Base-by-base conservation (phyloP, 1,140 invertebrate genomes). In the Cotesia glomerata region DNA sequence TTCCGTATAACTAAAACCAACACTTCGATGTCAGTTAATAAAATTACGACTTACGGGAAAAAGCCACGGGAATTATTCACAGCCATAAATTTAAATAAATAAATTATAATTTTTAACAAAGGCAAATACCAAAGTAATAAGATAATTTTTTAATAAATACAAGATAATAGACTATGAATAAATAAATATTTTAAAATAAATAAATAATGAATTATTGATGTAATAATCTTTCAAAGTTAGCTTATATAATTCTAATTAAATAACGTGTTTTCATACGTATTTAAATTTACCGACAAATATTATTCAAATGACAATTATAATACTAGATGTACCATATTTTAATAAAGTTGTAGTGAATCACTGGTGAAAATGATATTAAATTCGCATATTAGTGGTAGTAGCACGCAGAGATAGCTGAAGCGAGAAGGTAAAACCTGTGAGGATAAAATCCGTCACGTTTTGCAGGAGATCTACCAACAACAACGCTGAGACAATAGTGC, bases 21-120 rank as follows among this genome's bases (percentile, higher is more conserved):
- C 69, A 52, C 62, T 71, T 51, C 62, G 73, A 74, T 68, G 74
- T 76, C 75, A 73, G 81, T 83, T 86, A 83, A 82, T 83, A 78
- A 84, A 85, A 79, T 85, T 85, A 84, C 82, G 80, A 86, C 85
- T 84, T 78, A 85, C 84, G 80, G 81, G 81, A 84, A 84, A 85
- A 84, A 85, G 81, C 80, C 81, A 81, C 82, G 79, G 84, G 85
- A 85, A 85, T 84, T 54, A 54, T 54, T 54, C 13, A 54, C 52
- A 54, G 52, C 13, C 52, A 54, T 14, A 54, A n/a, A 54, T n/a
- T 54, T 54, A 14, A 54, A 54, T 16, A 54, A 54, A 54, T 16
- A 45, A 11, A 45, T 45, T 11, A 16, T 16, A n/a, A 16, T n/a
- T n/a, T 54, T n/a, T 4, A 54, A 14, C 13, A 54, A 14, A 16